Evolutionary conservation across 2,888 invertebrate species (phyloP), one percentile per base, ranked within the genome.

Genomic region (Drosophila sordidula): DNA sequence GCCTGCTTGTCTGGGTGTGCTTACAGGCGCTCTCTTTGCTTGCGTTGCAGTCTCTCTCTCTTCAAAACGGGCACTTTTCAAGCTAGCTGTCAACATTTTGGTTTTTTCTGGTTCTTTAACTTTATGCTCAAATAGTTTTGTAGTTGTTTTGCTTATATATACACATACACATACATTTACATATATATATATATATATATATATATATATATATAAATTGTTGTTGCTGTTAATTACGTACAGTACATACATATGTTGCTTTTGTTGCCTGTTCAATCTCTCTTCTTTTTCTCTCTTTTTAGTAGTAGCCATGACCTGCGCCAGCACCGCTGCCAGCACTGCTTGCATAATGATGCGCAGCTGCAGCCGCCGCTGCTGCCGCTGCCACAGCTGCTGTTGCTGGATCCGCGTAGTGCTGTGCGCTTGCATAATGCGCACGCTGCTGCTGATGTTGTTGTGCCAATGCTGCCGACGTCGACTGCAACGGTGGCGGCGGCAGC

Each of bases 281-380:
- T 38, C 29, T 22, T 16, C 1, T 47, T 32, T 57, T 34, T 42
- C 12, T 34, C 4, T 34, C 4, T 26, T 59, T 57, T 39, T 39
- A 86, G 47, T 88, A 83, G 58, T 87, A 87, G 57, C 87, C 79
- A 12, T 78, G 75, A 22, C 69, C 64, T 3, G 69, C 54, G 49
- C 72, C 65, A 12, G 71, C 29, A 6, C 66, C 55, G 45, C 57
- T 56, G 45, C 72, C 62, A 9, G 62, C 44, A n/a, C 42, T 47
- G 51, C 45, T 56, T 12, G 66, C 76, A 70, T 73, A 76, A 46
- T 80, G 80, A 58, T 81, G 81, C 1, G 75, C 70, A 6, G 72
- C 67, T 14, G 71, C 74, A 1, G 62, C 55, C 1, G 85, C 32
- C 14, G 80, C 22, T n/a, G 80, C 29, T 1, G 80, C 36, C 5